Evolutionary conservation across 2,888 invertebrate species (phyloP), one percentile per base, ranked within the genome.

Genomic region (Pedicia rivosa): DNA sequence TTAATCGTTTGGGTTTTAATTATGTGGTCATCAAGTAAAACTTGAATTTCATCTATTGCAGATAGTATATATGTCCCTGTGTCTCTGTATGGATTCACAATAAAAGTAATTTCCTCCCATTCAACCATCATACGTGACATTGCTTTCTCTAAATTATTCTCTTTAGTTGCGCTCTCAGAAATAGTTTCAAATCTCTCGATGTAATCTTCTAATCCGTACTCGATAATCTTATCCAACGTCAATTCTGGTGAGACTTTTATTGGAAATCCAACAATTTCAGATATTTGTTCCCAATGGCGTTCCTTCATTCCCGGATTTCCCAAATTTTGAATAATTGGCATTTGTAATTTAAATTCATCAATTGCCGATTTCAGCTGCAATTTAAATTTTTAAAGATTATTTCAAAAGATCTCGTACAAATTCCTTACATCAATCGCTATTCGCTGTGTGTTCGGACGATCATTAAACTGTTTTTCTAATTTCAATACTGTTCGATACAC

Each of bases 1-100:
- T 92, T 84, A 91, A 95, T 94, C 1, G 94, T 92, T 57, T 94
- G 92, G 2, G 92, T 88, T 62, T 94, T 95, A 7, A 94, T 83
- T 46, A 95, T 81, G 55, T 95, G 94, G 57, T 95, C 95, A 57
- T 95, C 95, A 37, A 95, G 62, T 35, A 90, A 62, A 24, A 90
- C 65, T 60, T 95, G 94, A 52, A 95, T 91, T 50, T 94, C 92
- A 59, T 95, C 94, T 5, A 94, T 73, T 40, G 87, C 76, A 0
- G 90, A 81, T 42, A 95, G 64, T 46, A 94, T 88, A 48, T 71
- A 80, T 0, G 92, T 91, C 9, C 92, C 94, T 6, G 91, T 87
- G 57, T 88, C 83, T 48, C 86, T 79, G 62, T 87, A 87, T 12
- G 70, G 61, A 41, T 76, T 66, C 37, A 86, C 71, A 8, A 67